phyloP scores from a whole-genome alignment of 2,888 invertebrate genomes.

The Homarus gammarus region DNA sequence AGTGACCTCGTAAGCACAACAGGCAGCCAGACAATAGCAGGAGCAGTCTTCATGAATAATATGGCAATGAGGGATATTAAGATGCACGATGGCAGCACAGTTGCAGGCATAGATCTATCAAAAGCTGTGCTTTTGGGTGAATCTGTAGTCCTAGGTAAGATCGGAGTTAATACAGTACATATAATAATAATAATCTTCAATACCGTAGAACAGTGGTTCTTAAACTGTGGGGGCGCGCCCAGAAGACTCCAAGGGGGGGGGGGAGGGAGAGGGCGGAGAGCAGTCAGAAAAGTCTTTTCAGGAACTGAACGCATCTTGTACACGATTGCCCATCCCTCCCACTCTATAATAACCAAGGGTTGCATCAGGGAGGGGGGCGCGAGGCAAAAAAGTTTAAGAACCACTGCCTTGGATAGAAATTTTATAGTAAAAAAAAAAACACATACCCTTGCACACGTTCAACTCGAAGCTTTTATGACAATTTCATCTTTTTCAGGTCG shows the following conservation, averaged over 20 bases:
- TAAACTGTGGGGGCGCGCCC: neutral
- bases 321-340: too few species aligned
- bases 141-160: neutral
- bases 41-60: slow-evolving; percentile 7
- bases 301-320: too few species aligned
- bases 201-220: neutral
- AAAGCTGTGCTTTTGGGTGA: neutral
- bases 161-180: neutral
- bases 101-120: slow-evolving; percentile 29
- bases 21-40: slow-evolving; percentile 20
- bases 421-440: too few species aligned
- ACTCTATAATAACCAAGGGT: too few species aligned
- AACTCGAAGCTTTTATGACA: too few species aligned
- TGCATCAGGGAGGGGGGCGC: too few species aligned
- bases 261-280: too few species aligned
- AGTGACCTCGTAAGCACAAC: slow-evolving; percentile 16
- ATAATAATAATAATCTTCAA: neutral
- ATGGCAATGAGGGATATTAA: slow-evolving; percentile 3
- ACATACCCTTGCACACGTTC: too few species aligned
- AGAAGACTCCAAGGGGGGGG: neutral
- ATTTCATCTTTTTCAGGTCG: slow-evolving; percentile 36
- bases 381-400: too few species aligned
- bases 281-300: too few species aligned
- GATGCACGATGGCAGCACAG: slow-evolving; percentile 9
- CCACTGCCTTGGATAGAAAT: too few species aligned